A percentile compares a stretch with the other conserved stretches of the same genome.
Conservation (phyloP, 2,113 vertebrate species). For the Eulemur rufifrons region DNA sequence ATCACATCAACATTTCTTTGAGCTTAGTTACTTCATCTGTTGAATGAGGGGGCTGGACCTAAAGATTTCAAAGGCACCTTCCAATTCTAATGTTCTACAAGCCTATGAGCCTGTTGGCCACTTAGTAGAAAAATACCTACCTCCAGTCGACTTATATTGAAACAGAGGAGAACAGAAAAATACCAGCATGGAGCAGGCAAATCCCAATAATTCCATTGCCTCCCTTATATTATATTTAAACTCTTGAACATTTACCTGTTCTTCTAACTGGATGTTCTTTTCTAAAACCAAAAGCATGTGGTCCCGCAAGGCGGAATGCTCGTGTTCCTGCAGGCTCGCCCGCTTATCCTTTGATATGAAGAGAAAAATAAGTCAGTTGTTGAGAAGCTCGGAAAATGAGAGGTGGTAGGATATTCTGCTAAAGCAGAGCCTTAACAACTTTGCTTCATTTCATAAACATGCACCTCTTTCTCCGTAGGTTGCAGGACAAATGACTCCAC, state of each 20-base stretch:
- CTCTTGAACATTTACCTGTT: conserved; percentile 82
- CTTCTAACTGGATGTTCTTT: conserved; percentile 87
- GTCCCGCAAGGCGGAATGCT: conserved; percentile 84
- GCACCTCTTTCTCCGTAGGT: not conserved
- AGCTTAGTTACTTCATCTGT: not conserved
- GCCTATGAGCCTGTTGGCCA: not conserved
- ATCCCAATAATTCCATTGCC: not conserved
- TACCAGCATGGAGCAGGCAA: not conserved
- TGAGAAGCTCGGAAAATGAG: conserved; percentile 8
- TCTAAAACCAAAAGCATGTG: conserved; percentile 91
- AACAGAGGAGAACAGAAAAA: not conserved
- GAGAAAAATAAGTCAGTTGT: conserved; percentile 9
- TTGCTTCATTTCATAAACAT: not conserved
- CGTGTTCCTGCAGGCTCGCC: conserved; percentile 85
- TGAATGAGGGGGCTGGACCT: not conserved
- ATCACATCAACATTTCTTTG: not conserved
- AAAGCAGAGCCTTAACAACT: not conserved
- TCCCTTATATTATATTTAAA: not conserved
- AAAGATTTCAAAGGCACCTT: not conserved
- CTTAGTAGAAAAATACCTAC: not conserved
- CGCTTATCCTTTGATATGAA: conserved; percentile 84
- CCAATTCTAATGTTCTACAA: not conserved
- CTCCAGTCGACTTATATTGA: not conserved
- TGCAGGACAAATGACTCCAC: not conserved
- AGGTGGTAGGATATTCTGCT: not conserved